Percentiles rank a stretch among this genome's conserved stretches.
These are phyloP conservation scores for Pavo muticus DNA, from an alignment of 2,113 vertebrate species.

Conservation along the genomic window DNA sequence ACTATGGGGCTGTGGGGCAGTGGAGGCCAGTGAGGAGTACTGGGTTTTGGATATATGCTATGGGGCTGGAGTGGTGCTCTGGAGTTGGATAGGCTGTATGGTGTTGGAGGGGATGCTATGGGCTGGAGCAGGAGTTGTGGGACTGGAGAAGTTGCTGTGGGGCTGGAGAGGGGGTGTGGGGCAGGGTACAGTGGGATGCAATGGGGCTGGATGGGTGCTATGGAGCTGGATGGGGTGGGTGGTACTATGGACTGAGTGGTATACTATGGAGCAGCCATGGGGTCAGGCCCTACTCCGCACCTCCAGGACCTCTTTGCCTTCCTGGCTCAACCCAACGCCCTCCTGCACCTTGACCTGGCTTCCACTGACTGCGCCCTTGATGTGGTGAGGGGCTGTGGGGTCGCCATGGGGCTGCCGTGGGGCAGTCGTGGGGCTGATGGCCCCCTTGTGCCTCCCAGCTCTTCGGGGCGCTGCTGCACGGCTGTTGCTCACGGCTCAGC, in stretches of 20 bases:
- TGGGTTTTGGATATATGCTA: too few species aligned
- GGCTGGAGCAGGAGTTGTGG: background rate
- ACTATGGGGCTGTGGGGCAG: too few species aligned
- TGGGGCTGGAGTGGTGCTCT: background rate
- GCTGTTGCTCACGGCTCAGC: background rate
- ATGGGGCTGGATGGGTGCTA: background rate
- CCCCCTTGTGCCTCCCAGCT: background rate
- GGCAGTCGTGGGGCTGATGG: background rate
- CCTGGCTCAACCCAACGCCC: background rate
- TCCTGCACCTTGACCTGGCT: background rate
- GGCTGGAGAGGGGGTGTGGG: background rate
- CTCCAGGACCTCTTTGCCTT: background rate
- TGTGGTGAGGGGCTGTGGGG: background rate
- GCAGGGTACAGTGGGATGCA: background rate
- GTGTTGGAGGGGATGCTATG: background rate
- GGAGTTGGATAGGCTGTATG: background rate
- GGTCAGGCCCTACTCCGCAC: background rate
- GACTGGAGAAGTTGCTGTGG: background rate
- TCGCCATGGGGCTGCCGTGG: background rate
- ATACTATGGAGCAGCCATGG: background rate
- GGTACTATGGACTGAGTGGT: background rate
- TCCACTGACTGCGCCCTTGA: background rate
- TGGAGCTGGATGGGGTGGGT: background rate
- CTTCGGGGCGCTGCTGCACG: background rate
- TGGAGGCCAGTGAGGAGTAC: too few species aligned